Percentiles rank a stretch among this genome's conserved stretches.
Conservation (phyloP, 2,113 vertebrate genomes). For the Pristiophorus japonicus region DNA sequence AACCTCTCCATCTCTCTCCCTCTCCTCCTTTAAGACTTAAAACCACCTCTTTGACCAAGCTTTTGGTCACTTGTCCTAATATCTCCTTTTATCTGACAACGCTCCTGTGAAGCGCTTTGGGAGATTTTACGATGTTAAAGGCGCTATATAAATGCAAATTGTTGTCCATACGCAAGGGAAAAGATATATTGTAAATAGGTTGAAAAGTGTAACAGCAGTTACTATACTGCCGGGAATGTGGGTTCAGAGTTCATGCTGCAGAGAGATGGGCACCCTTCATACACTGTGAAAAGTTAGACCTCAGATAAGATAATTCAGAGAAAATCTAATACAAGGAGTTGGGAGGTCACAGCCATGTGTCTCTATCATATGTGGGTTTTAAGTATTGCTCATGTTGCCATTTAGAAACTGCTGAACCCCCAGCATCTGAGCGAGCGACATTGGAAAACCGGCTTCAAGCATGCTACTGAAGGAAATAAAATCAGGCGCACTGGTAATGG, state of each 20-base stretch:
- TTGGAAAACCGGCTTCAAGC: neutral
- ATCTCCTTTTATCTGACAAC: too few species aligned
- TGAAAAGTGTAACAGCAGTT: neutral
- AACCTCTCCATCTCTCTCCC: too few species aligned
- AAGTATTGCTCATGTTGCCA: neutral
- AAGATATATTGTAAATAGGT: neutral
- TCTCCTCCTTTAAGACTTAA: too few species aligned
- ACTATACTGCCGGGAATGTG: neutral
- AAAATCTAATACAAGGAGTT: neutral
- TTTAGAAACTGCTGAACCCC: neutral
- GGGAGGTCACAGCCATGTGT: neutral
- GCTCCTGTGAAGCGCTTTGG: too few species aligned
- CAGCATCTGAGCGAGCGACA: neutral
- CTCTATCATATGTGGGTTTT: neutral
- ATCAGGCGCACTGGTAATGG: neutral
- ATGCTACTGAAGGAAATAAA: neutral
- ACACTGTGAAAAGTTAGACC: neutral
- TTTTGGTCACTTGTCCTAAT: too few species aligned
- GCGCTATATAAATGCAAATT: too few species aligned
- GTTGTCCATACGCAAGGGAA: neutral
- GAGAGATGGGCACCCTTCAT: neutral
- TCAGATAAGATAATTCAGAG: neutral
- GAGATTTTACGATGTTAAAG: too few species aligned
- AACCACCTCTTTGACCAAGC: too few species aligned
- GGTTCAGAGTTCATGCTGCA: neutral